These are phyloP conservation scores for Sipha flava DNA, from an alignment of 1,140 invertebrate species.

Conservation along the genomic window DNA sequence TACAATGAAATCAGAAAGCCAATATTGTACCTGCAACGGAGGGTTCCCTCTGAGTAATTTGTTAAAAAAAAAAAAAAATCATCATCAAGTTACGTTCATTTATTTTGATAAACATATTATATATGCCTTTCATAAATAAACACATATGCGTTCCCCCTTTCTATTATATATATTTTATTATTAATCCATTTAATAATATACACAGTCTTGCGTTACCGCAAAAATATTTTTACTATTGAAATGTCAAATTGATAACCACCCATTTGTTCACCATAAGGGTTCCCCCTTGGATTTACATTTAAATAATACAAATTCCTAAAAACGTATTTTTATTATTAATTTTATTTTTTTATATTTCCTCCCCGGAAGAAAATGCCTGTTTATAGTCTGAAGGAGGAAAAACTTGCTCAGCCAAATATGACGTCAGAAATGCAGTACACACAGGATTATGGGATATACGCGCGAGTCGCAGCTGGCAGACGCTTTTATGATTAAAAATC, in stretches of 20 bases:
- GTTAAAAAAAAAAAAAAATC: constrained; percentile 1
- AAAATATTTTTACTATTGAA: neutral
- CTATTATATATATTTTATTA: neutral
- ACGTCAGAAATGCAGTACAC: constrained; percentile 29
- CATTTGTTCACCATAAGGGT: neutral
- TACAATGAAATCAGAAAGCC: constrained; percentile 8
- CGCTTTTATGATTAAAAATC: constrained; percentile 31
- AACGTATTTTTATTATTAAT: neutral
- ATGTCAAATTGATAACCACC: neutral
- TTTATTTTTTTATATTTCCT: neutral
- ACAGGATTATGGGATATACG: constrained; percentile 25
- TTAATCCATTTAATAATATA: constrained; percentile 17
- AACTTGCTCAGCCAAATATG: constrained; percentile 17
- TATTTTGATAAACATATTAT: constrained; percentile 12
- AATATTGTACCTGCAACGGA: neutral
- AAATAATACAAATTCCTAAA: constrained; percentile 19
- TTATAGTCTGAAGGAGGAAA: neutral
- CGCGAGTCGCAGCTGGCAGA: constrained; percentile 26
- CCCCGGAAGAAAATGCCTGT: neutral
- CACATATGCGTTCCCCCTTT: neutral
- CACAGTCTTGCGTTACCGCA: neutral
- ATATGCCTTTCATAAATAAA: constrained; percentile 8
- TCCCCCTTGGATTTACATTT: neutral
- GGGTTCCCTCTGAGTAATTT: neutral
- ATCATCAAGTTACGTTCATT: constrained; percentile 6